phyloP scores from a whole-genome alignment of 1,140 invertebrate genomes.

The Berghia stephanieae region DNA sequence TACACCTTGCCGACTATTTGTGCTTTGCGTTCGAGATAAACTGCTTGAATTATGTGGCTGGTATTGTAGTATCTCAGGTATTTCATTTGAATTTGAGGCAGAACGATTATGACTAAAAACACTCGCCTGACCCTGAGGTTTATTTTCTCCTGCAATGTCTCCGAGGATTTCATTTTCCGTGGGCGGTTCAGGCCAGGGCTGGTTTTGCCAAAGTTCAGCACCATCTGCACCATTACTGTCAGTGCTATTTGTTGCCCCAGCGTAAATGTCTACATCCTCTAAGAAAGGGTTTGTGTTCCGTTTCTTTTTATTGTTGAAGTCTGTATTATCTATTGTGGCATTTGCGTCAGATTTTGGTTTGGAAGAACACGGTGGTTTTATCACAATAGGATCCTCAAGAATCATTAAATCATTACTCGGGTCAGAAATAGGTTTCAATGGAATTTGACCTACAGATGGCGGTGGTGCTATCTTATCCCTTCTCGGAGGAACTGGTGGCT shows the following conservation, averaged over 20 bases:
- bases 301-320: neutral
- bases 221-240: neutral
- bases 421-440: neutral
- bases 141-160: too few species aligned
- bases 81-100: neutral
- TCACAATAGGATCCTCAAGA: conserved; percentile 19
- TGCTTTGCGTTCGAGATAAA: neutral
- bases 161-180: neutral
- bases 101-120: neutral
- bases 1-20: too few species aligned
- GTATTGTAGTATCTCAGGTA: conserved; percentile 8
- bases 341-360: neutral
- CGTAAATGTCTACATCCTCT: neutral
- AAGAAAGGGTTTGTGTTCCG: conserved; percentile 21
- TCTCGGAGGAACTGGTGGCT: neutral
- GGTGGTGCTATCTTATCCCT: neutral
- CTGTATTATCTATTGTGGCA: neutral
- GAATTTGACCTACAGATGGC: neutral
- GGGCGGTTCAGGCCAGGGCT: conserved; percentile 30
- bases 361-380: neutral
- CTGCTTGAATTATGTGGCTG: conserved; percentile 1
- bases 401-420: conserved; percentile 10
- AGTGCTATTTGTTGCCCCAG: too few species aligned
- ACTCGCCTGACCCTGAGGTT: neutral
- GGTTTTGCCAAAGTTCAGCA: conserved; percentile 17